Percentiles rank a stretch among this genome's conserved stretches.
These are phyloP conservation scores for Zaprionus camerounensis DNA, from an alignment of 1,140 invertebrate species.

Conservation along the genomic window DNA sequence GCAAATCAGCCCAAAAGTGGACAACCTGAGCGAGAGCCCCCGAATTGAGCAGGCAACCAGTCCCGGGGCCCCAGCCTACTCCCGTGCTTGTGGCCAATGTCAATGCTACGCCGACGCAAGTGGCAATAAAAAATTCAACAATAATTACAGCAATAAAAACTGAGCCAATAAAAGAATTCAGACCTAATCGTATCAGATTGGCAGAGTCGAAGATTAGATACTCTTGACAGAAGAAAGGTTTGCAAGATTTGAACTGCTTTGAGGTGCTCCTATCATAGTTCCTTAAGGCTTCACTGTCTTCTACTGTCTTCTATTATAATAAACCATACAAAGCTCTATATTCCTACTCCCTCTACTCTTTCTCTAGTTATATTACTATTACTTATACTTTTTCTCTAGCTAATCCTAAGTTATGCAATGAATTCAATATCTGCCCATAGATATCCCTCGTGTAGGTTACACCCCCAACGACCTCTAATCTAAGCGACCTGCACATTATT, in stretches of 20 bases:
- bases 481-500: background rate
- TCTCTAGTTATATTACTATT: background rate
- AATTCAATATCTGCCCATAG: background rate
- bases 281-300: too few relatives aligned
- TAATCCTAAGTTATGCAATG: background rate
- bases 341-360: too few relatives aligned
- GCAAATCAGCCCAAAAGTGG: conserved; percentile 28
- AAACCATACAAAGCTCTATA: too few relatives aligned
- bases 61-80: background rate
- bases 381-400: background rate
- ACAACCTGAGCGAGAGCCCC: background rate
- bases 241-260: background rate
- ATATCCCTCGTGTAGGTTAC: background rate
- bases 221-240: conserved; percentile 1
- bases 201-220: conserved; percentile 16
- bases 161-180: conserved; percentile 45
- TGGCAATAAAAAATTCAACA: conserved; percentile 78
- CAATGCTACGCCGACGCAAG: conserved; percentile 64
- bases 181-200: background rate
- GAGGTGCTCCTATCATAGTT: too few relatives aligned
- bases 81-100: conserved; percentile 57
- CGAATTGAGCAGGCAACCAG: background rate
- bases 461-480: background rate
- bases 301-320: too few relatives aligned
- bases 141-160: conserved; percentile 79